A percentile compares a stretch with the other conserved stretches of the same genome.
phyloP scores from a whole-genome alignment of 2,797 vertebrate species.

The Cirrhinus molitorella region DNA sequence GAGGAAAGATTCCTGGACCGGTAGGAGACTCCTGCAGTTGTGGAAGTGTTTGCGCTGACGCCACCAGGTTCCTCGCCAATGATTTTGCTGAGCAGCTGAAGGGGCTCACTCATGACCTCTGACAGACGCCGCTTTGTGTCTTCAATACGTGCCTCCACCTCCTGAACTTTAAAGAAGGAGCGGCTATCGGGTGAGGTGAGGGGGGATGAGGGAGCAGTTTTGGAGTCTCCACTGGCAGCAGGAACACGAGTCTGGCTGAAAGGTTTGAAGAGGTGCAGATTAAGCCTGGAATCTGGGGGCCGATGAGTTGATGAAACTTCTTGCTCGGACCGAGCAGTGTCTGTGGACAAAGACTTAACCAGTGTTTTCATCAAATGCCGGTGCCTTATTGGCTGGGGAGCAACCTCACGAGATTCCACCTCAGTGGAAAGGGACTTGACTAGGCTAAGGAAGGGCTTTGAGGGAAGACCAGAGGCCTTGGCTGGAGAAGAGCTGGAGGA shows the following conservation, averaged over 20 bases:
- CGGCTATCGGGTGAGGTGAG: conserved; percentile 89
- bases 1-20: conserved; percentile 91
- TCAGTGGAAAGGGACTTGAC: conserved; percentile 92
- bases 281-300: conserved; percentile 89
- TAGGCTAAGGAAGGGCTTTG: conserved; percentile 88
- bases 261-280: conserved; percentile 95
- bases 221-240: conserved; percentile 83
- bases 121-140: conserved; percentile 96
- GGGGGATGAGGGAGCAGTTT: conserved; percentile 94
- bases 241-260: conserved; percentile 90
- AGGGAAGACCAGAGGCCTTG: conserved; percentile 82
- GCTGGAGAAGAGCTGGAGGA: conserved; percentile 80
- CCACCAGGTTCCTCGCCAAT: conserved; percentile 91
- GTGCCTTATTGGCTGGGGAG: conserved; percentile 78
- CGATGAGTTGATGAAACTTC: conserved; percentile 79
- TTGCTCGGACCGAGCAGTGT: conserved; percentile 81
- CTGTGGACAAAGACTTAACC: conserved; percentile 95
- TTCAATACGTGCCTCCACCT: conserved; percentile 95
- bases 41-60: conserved; percentile 54
- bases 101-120: conserved; percentile 93
- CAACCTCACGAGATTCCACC: conserved; percentile 85
- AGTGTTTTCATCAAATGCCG: conserved; percentile 93
- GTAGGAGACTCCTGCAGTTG: conserved; percentile 70
- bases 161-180: conserved; percentile 97
- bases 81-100: conserved; percentile 95